These are phyloP conservation scores for Parapristionchus giblindavisi DNA, from an alignment of 2,888 invertebrate species.

Conservation along the genomic window DNA sequence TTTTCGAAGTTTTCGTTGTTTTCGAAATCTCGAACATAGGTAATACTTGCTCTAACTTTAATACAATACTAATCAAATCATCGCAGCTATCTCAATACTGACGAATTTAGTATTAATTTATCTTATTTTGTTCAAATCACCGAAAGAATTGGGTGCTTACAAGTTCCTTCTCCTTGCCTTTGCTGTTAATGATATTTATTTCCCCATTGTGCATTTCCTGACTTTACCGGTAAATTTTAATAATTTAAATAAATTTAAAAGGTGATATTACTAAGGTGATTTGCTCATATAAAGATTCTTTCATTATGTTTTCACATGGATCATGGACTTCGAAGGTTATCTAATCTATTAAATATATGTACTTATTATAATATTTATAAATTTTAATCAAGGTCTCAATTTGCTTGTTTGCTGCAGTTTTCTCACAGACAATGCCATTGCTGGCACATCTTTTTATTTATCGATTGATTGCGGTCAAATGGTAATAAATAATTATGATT, in stretches of 20 bases:
- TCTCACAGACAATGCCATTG: constrained; percentile 11
- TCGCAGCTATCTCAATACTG: not conserved
- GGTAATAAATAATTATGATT: no score
- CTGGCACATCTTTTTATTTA: constrained; percentile 9
- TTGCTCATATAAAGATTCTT: constrained; percentile 23
- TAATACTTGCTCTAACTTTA: not conserved
- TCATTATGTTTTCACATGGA: constrained; percentile 25
- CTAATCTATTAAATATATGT: not conserved
- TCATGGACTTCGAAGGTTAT: not conserved
- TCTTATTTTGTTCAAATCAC: constrained; percentile 13
- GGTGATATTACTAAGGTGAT: not conserved
- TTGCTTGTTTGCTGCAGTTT: not conserved
- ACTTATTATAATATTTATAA: no score
- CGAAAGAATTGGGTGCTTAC: constrained; percentile 16
- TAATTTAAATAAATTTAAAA: not conserved
- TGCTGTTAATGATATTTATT: constrained; percentile 12
- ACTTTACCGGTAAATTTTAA: not conserved
- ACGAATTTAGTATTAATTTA: not conserved
- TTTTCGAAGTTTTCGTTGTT: constrained; percentile 13
- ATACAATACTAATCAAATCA: not conserved
- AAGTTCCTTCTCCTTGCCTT: constrained; percentile 13
- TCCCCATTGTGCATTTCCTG: constrained; percentile 16
- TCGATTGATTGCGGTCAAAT: constrained; percentile 8
- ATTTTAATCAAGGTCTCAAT: not conserved
- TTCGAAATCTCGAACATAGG: constrained; percentile 13